These are phyloP conservation scores for Drosophila tripunctata DNA, from an alignment of 2,888 invertebrate genomes.

Conservation along the genomic window DNA sequence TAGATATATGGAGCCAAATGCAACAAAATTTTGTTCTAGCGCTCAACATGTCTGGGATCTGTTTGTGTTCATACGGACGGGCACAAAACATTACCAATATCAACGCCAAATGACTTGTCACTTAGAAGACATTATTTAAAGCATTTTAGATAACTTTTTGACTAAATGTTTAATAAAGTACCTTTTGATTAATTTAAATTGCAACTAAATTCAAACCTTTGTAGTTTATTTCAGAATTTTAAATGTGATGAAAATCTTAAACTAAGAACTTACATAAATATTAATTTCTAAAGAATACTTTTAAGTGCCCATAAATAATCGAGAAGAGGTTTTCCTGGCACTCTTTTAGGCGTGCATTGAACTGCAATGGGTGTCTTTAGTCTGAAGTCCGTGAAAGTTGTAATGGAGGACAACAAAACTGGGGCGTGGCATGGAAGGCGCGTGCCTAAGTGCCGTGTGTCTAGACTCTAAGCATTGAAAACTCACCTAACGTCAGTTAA, in stretches of 20 bases:
- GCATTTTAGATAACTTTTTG: no score
- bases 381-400: slow-evolving; percentile 1
- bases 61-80: no score
- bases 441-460: slow-evolving; percentile 66
- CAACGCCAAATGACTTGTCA: no score
- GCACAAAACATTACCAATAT: no score
- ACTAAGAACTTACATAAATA: neutral
- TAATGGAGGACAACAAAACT: neutral
- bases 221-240: neutral
- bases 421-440: slow-evolving; percentile 36
- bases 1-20: no score
- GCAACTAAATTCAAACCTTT: neutral
- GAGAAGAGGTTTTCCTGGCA: slow-evolving; percentile 26
- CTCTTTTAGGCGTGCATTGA: slow-evolving; percentile 45
- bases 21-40: no score
- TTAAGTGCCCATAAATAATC: slow-evolving; percentile 57
- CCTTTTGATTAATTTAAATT: no score
- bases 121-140: no score
- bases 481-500: slow-evolving; percentile 54
- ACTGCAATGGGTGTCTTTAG: slow-evolving; percentile 24
- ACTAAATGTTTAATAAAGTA: no score
- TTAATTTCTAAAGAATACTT: slow-evolving; percentile 42
- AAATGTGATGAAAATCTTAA: neutral
- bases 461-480: slow-evolving; percentile 63
- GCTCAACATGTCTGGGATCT: no score